Evolutionary conservation across 30 jellyfish, hydroid and myxozoan genomes (phyloP).

Genomic region (Pseudorhiza aurosa): DNA sequence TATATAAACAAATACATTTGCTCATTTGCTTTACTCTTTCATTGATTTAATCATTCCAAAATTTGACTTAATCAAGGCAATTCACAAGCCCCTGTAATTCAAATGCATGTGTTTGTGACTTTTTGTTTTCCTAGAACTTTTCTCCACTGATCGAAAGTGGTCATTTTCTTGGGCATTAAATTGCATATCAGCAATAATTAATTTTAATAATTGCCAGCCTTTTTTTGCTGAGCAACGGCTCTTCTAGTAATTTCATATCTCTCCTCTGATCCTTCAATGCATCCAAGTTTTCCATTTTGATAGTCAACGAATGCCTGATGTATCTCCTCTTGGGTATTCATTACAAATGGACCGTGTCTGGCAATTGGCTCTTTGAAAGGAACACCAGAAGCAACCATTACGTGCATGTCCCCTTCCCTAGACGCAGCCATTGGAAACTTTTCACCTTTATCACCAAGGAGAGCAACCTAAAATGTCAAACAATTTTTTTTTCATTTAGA

Average conservation of each 20-base stretch:
- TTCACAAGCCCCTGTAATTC: too few relatives aligned
- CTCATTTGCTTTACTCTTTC: too few relatives aligned
- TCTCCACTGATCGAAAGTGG: too few relatives aligned
- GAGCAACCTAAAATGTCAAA: slow-evolving; percentile 66
- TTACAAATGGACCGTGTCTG: slow-evolving; percentile 94
- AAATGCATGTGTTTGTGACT: too few relatives aligned
- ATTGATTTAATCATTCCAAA: too few relatives aligned
- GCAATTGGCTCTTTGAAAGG: slow-evolving; percentile 95
- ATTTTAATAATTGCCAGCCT: slow-evolving; percentile 63
- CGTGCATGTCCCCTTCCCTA: slow-evolving; percentile 60
- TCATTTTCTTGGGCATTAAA: too few relatives aligned
- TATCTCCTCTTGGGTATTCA: slow-evolving; percentile 90
- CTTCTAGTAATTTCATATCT: slow-evolving; percentile 83
- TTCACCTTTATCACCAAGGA: slow-evolving; percentile 69
- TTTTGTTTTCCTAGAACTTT: too few relatives aligned
- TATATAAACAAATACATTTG: too few relatives aligned
- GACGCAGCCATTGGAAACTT: slow-evolving; percentile 57
- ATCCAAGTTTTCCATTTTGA: slow-evolving; percentile 89
- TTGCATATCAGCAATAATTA: too few relatives aligned
- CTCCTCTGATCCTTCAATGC: slow-evolving; percentile 95
- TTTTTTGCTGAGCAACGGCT: slow-evolving; percentile 86
- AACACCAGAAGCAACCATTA: slow-evolving; percentile 81
- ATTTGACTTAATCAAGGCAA: too few relatives aligned
- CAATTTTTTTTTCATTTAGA: too few relatives aligned
- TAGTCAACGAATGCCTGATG: slow-evolving; percentile 92